Evolutionary conservation across 2,797 vertebrate species (phyloP), one percentile per base, ranked within the genome.

Genomic region (Spinus pinus): DNA sequence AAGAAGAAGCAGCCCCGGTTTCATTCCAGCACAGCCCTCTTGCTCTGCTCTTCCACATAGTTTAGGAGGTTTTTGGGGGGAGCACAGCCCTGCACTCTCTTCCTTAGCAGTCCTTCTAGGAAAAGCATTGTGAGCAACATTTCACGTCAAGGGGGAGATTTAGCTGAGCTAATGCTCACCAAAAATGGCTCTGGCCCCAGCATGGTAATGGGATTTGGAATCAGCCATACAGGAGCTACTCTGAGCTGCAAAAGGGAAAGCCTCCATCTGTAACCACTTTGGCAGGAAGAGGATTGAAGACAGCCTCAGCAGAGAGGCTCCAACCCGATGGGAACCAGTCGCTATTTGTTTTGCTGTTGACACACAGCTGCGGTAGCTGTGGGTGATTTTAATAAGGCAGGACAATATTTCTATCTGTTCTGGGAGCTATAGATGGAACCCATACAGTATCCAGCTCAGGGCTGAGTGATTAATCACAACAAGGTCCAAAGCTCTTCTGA

Each of bases 331-430:
- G 84, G 93, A 94, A 66, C 70, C 8, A n/a, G 50, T 66, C 2
- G 0, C 88, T 61, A 37, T 96, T 78, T 78, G 94, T 91, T 92
- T 86, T 64, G 81, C 87, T 94, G 64, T 87, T 94, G 95, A 95
- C 95, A 88, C 56, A 50, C 80, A 91, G 94, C 93, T 95, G 85
- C 90, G 79, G 95, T 95, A 96, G 94, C 91, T 96, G 93, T 74
- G 86, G 94, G 90, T 95, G 93, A 95, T 95, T 95, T 96, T 92
- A 95, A 93, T 91, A 80, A 95, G 87, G 56, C 6, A 8, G 90
- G 87, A 78, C 91, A 92, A 97, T 95, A 96, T 96, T 96, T 96
- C 93, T 92, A 93, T 95, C 90, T 50, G 93, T 86, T 90, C 73
- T 84, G 66, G 81, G 92, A 97, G 83, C 94, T 64, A 79, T 90